Percentiles rank a stretch among this genome's conserved stretches.
These are phyloP conservation scores for Turritopsis rubra DNA, from an alignment of 30 jellyfish, hydroid and myxozoan species.

Conservation along the genomic window DNA sequence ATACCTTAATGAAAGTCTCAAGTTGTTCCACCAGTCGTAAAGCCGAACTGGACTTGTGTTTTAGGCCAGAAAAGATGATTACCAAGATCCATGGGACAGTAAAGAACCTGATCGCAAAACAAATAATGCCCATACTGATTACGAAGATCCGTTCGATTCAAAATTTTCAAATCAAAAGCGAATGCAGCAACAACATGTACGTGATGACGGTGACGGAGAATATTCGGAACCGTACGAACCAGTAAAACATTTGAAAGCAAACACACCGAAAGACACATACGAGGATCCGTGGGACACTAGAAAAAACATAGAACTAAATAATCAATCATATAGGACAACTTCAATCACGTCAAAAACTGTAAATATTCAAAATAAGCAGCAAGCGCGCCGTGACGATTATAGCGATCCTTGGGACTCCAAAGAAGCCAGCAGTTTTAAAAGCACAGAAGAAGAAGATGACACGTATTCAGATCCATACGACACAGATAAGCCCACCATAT, in stretches of 20 bases:
- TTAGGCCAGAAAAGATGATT: slow-evolving; percentile 41
- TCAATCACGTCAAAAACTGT: slow-evolving; percentile 1
- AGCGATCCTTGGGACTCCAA: slow-evolving; percentile 91
- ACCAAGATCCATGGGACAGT: slow-evolving; percentile 95
- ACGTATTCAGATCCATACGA: slow-evolving; percentile 87
- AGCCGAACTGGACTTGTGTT: neutral
- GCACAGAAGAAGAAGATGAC: slow-evolving; percentile 76
- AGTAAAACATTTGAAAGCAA: neutral
- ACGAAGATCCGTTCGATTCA: slow-evolving; percentile 32
- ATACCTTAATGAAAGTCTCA: too few relatives aligned
- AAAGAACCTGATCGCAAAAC: slow-evolving; percentile 1
- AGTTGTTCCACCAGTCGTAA: too few relatives aligned
- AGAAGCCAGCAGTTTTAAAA: slow-evolving; percentile 53
- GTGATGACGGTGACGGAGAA: neutral
- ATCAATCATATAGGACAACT: slow-evolving; percentile 15
- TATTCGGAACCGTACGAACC: slow-evolving; percentile 20
- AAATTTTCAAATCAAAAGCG: neutral
- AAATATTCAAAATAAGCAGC: slow-evolving; percentile 23
- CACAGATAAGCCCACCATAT: slow-evolving; percentile 32
- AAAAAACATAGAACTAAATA: slow-evolving; percentile 14
- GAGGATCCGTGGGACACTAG: slow-evolving; percentile 84
- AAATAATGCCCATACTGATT: slow-evolving; percentile 5
- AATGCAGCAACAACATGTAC: neutral
- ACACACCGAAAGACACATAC: slow-evolving; percentile 40
- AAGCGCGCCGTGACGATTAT: slow-evolving; percentile 51